Evolutionary conservation across 2,888 invertebrate genomes (phyloP), one percentile per base, ranked within the genome.

Genomic region (Callimorpha dominula): DNA sequence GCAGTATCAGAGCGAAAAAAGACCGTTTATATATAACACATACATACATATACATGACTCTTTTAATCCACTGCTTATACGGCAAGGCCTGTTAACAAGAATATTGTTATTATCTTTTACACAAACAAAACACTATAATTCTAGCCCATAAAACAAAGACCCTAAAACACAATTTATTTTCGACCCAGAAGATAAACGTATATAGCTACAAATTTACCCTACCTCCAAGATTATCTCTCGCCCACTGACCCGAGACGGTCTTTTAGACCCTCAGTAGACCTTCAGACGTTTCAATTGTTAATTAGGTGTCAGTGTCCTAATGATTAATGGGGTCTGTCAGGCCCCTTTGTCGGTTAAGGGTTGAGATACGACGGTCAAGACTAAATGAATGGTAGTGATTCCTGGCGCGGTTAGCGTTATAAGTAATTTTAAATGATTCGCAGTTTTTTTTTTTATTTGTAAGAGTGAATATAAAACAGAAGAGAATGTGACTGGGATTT

Each of bases 251-350:
- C 84, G 78, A 75, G 76, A 79, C 81, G 76, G 70, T 80, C 80
- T 78, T 73, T 40, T 71, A 76, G 81, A 72, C 81, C 81, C 78
- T 77, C 43, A 69, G 68, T 52, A 67, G 74, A 68, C 74, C 74
- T 74, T 74, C 68, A 80, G 78, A 84, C 86, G 82, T 84, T 87
- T 87, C 87, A 87, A 87, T 87, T 86, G 87, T 87, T 87, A 87
- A 87, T 87, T 86, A 87, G 85, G 82, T 84, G 86, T 82, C 83
- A 80, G 83, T 82, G 79, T 78, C 81, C 76, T 83, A 82, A 82
- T 87, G 87, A 87, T 87, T 86, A 87, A 87, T 85, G 82, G 78
- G 78, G 79, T 83, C 81, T 78, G 82, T 84, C 83, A 84, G 82
- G 73, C 77, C 85, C 83, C 81, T 84, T 85, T 85, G 85, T 85